Evolutionary conservation across 1,140 invertebrate genomes (phyloP), one percentile per base, ranked within the genome.

Genomic region (Magallana ariakensis): DNA sequence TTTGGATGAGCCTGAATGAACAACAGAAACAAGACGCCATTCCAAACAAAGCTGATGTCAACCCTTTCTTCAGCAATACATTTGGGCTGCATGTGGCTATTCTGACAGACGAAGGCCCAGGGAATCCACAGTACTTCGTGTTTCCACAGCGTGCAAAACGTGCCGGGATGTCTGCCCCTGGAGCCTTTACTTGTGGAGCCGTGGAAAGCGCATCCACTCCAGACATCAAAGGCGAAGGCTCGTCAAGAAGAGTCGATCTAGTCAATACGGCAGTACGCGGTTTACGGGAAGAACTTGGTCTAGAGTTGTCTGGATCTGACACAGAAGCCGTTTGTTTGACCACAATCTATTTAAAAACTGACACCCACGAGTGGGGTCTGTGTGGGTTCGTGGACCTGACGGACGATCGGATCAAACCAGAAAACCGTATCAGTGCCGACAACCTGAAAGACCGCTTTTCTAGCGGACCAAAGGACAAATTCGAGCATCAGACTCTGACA

Each of bases 31-130:
- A 82, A 46, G 57, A 62, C 13, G 85, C 82, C 46, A 80, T 90
- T 46, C 86, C 86, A 9, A 84, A 57, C 10, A 87, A 89, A 84
- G 80, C 57, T 5, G 85, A 89, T 13, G 88, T 90, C 5, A 75
- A 90, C 82, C 86, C 84, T 22, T 87, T 83, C 53, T 90, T 87
- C 54, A 90, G 89, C 66, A 90, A 87, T 54, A 84, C 89, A 26
- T 90, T 90, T 87, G 89, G 88, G 15, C 80, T 90, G 0, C 89
- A 90, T 89, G 88, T 90, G 13, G 89, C 89, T 55, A 85, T 90
- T 26, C 85, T 90, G 15, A 90, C 89, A 46, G 84, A 90, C 54
- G 89, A 90, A 83, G 89, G 88, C 1, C 89, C 86, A 33, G 86
- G 58, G 15, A 83, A 87, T 46, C 82, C 88, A 13, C 89, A 87